Conservation (phyloP, 1,140 invertebrate species). For the Eciton burchellii region DNA sequence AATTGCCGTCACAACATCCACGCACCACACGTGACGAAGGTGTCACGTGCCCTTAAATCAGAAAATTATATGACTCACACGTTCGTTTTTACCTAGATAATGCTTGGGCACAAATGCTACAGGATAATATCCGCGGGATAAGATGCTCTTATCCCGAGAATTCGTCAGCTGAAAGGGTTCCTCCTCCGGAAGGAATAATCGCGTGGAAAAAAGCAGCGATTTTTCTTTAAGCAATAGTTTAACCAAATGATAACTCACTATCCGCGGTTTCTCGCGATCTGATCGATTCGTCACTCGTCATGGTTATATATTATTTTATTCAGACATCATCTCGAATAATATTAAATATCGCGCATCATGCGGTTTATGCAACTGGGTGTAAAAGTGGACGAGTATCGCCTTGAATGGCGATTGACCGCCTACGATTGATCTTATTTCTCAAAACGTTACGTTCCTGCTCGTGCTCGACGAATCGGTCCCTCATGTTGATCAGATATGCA, state of each 20-base stretch:
- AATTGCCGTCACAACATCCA: slow-evolving; percentile 71
- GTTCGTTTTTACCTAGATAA: neutral
- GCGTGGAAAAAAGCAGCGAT: too few species aligned
- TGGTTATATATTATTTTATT: too few species aligned
- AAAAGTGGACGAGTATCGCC: neutral
- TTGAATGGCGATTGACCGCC: slow-evolving; percentile 11
- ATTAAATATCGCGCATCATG: too few species aligned
- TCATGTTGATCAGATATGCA: slow-evolving; percentile 12
- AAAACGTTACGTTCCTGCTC: slow-evolving; percentile 10
- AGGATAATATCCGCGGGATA: neutral
- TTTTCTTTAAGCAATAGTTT: neutral
- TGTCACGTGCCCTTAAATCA: slow-evolving; percentile 65
- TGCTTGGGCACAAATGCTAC: neutral
- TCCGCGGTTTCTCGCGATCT: too few species aligned
- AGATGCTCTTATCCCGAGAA: neutral
- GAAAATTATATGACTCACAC: slow-evolving; percentile 38
- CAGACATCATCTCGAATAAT: too few species aligned
- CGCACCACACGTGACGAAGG: slow-evolving; percentile 61
- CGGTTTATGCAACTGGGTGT: too few species aligned
- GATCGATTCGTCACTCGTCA: too few species aligned
- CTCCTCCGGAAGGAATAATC: too few species aligned
- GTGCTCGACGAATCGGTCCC: slow-evolving; percentile 10
- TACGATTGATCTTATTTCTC: slow-evolving; percentile 29
- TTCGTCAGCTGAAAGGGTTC: neutral
- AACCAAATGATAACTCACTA: too few species aligned